Conservation (phyloP, 2,888 invertebrate genomes). For the Eristalis arbustorum region DNA sequence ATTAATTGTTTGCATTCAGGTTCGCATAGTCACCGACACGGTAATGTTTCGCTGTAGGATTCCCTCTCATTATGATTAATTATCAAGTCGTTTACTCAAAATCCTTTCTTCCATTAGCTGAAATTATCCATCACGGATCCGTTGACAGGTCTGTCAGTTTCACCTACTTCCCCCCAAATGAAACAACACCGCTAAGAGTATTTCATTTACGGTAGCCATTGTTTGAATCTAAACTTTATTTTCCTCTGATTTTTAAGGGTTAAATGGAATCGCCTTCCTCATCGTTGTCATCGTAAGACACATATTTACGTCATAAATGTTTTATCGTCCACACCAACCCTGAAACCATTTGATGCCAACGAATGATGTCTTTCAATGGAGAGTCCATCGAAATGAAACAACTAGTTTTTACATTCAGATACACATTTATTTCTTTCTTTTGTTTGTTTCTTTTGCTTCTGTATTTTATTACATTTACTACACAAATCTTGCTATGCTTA, state of each 20-base stretch:
- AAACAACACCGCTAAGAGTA: not conserved
- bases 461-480: constrained; percentile 53
- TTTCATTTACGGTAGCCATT: not conserved
- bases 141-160: not conserved
- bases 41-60: not conserved
- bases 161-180: not conserved
- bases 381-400: not conserved
- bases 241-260: not conserved
- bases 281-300: not conserved
- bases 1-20: not conserved
- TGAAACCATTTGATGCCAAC: not conserved
- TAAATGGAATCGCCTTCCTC: not conserved
- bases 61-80: not conserved
- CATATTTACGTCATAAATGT: not conserved
- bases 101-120: not conserved
- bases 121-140: not conserved
- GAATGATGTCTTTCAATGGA: not conserved
- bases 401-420: constrained; percentile 3
- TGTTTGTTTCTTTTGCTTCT: not conserved
- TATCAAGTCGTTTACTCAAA: not conserved
- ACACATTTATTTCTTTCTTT: constrained; percentile 21
- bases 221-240: not conserved
- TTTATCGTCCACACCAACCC: not conserved
- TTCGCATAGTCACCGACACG: not conserved
- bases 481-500: constrained; percentile 31